Base-by-base conservation (phyloP, 2,797 vertebrate genomes). In the Peromyscus nudipes region DNA sequence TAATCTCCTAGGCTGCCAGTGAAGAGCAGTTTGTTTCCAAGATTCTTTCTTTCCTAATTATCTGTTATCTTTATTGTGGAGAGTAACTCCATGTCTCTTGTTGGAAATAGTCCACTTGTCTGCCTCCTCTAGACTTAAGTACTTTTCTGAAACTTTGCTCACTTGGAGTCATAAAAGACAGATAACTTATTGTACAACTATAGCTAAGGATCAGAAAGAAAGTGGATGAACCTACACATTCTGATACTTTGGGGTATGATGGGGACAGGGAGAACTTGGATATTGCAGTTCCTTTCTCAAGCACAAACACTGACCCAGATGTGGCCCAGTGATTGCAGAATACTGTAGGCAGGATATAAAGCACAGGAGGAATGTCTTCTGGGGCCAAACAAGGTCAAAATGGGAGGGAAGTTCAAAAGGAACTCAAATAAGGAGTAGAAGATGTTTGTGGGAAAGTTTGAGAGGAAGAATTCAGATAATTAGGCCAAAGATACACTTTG, bases 1-100 rank as follows among this genome's bases (percentile, higher is more conserved):
- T 1, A 23, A 0, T 14, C 10, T 85, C 31, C 13, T 84, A 6
- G 60, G 0, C 17, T 21, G 23, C 55, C 6, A n/a, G 4, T 0
- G 7, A 23, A 65, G 9, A 17, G 2, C 7, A 46, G 3, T 3
- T 82, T 49, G 13, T 62, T 46, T 8, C 65, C 6, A 31, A 3
- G 16, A 0, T 57, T 82, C 40, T 52, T 52, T 0, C 8, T 37
- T 91, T 79, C 16, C 55, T 82, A 40, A 79, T 88, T 62, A 91
- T 31, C 1, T 11, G 6, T 25, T 73, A 7, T 25, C 16, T 89
- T 69, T 82, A 62, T 14, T 23, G 17, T 34, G 21, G 55, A 46
- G 12, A 57, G 62, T 55, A 37, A 65, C 0, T 81, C 55, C 29
- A 25, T 80, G 11, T 46, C 10, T 62, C 25, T 62, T 43, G 14